Base-by-base conservation (phyloP, 2,888 invertebrate species). In the Drosophila neonasuta region DNA sequence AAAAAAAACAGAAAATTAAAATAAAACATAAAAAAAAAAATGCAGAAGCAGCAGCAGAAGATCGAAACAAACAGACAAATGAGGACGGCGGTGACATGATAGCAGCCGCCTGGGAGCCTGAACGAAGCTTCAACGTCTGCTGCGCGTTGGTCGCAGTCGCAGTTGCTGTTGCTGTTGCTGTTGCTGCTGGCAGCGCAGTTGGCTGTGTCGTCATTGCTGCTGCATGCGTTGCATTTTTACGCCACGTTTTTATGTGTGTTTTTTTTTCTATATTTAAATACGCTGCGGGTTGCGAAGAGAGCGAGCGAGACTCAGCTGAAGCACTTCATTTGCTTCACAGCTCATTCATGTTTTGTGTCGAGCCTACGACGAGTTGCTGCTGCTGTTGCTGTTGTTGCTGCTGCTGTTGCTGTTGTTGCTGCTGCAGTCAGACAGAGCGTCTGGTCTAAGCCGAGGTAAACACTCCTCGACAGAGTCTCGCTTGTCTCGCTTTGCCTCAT, bases 311-410 rank as follows among this genome's bases (percentile, higher is more conserved):
- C 71, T 71, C 71, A 69, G 71, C 73, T 74, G 77, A 71, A 80
- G 86, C 86, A 87, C 86, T 87, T 87, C 88, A 87, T 87, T 88
- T 87, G 86, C 86, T 87, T 86, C 86, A 76, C 83, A 86, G 87
- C 87, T 88, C 88, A 88, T 87, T 88, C 88, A 87, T 87, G 88
- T 79, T 87, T 85, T 79, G 82, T 71, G 77, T 59, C 56, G 80
- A 77, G 80, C 79, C 79, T 77, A 77, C 71, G 74, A 30, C 71
- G 74, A 30, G 58, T 7, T 32, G 32, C 32, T 3, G 32, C 32
- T 10, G 32, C 10, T 32, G 30, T 20, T 20, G 32, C 32, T 10
- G 32, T 3, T 32, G 30, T 20, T 20, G 13, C 13, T 13, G 24
- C 6, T 24, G 24, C 1, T 24, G 24, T 24, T 24, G 24, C 24